These are phyloP conservation scores for Azorinus chamasolen DNA, from an alignment of 2,888 invertebrate genomes.

Conservation along the genomic window DNA sequence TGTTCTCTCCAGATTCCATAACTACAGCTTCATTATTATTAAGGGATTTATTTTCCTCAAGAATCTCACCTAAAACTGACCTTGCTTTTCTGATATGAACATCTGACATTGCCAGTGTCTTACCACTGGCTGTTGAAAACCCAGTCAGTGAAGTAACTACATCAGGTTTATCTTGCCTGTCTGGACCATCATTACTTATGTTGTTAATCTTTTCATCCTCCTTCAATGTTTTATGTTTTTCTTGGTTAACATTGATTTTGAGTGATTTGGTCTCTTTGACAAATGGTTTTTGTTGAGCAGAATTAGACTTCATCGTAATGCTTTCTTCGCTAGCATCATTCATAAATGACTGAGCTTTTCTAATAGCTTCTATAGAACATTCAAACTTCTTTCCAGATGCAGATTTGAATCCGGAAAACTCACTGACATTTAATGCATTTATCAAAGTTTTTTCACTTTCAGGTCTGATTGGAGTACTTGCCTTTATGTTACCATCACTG, in stretches of 20 bases:
- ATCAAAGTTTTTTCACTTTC: background rate
- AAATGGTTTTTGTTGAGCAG: too few relatives aligned
- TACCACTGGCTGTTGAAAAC: constrained; percentile 24
- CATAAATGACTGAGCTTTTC: constrained; percentile 35
- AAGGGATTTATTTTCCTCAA: background rate
- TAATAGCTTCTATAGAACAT: constrained; percentile 12
- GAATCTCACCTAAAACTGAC: background rate
- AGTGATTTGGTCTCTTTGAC: too few relatives aligned
- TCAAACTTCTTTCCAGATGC: constrained; percentile 34
- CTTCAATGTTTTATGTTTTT: too few relatives aligned
- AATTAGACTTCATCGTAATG: background rate
- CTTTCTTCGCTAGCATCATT: constrained; percentile 10
- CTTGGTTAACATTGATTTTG: too few relatives aligned
- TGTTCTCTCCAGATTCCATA: too few relatives aligned
- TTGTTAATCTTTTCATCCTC: too few relatives aligned
- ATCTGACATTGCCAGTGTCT: constrained; percentile 6
- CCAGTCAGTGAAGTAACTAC: background rate
- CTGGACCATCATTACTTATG: too few relatives aligned
- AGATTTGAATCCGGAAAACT: constrained; percentile 26
- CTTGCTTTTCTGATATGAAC: constrained; percentile 3
- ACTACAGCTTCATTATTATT: too few relatives aligned
- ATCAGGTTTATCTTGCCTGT: background rate
- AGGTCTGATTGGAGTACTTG: background rate
- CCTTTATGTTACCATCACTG: background rate
- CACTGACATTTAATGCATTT: background rate